These are phyloP conservation scores for Pluvianellus socialis DNA, from an alignment of 2,113 vertebrate genomes.

Conservation along the genomic window DNA sequence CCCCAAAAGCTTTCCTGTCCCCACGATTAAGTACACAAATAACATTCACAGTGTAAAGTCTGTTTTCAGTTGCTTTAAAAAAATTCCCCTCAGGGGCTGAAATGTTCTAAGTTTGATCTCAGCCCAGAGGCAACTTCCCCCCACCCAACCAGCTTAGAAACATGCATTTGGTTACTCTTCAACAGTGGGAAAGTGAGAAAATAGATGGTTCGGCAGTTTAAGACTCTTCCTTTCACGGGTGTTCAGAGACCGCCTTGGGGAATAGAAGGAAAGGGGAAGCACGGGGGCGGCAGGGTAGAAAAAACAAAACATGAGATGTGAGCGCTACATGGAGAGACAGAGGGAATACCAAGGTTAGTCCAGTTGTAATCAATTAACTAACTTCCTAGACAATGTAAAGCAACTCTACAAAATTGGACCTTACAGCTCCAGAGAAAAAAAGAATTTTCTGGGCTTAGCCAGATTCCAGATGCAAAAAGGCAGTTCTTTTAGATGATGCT, in stretches of 20 bases:
- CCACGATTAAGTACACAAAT: not conserved
- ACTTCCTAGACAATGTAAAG: not conserved
- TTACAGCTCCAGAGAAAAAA: not conserved
- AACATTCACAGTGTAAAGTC: not conserved
- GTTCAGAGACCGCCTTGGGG: not conserved
- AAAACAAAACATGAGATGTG: not conserved
- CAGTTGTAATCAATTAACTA: not conserved
- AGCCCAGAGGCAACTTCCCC: not conserved
- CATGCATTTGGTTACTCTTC: not conserved
- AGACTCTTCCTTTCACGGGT: not conserved
- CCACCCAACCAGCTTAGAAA: not conserved
- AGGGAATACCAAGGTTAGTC: not conserved
- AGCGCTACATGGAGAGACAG: not conserved
- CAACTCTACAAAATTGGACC: not conserved
- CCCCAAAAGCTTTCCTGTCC: not conserved
- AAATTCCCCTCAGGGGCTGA: not conserved
- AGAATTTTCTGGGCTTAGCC: not conserved
- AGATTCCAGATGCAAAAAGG: not conserved
- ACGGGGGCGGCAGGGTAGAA: not conserved
- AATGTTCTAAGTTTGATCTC: not conserved
- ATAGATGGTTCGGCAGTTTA: not conserved
- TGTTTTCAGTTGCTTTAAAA: slow-evolving; percentile 20
- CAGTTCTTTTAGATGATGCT: not conserved
- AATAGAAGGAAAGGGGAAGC: not conserved
- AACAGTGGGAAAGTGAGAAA: slow-evolving; percentile 39